These are phyloP conservation scores for Trochalopteron elliotii DNA, from an alignment of 2,113 vertebrate species.

Conservation along the genomic window DNA sequence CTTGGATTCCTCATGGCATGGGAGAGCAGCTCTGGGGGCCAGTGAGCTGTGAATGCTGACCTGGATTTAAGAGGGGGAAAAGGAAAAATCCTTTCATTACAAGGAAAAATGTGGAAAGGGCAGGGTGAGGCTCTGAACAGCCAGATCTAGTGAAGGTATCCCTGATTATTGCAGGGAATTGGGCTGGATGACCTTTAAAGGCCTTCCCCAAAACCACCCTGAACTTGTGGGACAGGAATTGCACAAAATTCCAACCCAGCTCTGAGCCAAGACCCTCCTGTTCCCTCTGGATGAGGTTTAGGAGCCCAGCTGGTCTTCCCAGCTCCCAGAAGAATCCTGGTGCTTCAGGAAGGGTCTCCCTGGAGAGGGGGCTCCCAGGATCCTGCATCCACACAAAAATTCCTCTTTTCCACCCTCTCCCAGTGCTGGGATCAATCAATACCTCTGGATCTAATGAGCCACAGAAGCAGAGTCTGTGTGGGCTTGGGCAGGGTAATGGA, in stretches of 20 bases:
- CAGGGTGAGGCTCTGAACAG: rapidly evolving
- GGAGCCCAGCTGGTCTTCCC: neutral
- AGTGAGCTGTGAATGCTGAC: rapidly evolving
- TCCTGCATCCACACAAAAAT: neutral
- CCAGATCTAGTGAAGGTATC: neutral
- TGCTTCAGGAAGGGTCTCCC: neutral
- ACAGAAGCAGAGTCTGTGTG: rapidly evolving
- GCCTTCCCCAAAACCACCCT: neutral
- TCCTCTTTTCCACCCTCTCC: neutral
- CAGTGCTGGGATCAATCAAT: rapidly evolving
- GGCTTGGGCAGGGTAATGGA: neutral
- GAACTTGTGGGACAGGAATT: neutral
- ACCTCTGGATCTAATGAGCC: neutral
- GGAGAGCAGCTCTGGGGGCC: neutral
- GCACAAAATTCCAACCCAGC: neutral
- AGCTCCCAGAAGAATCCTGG: neutral
- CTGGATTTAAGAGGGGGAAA: neutral
- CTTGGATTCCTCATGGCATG: neutral
- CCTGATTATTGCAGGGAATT: neutral
- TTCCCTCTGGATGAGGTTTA: neutral
- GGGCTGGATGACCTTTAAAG: neutral
- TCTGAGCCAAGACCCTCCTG: neutral
- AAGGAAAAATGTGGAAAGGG: neutral
- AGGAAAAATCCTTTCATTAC: neutral
- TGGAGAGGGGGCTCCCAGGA: too few species aligned